phyloP scores from a whole-genome alignment of 2,113 vertebrate genomes.

The Anhinga rufa region DNA sequence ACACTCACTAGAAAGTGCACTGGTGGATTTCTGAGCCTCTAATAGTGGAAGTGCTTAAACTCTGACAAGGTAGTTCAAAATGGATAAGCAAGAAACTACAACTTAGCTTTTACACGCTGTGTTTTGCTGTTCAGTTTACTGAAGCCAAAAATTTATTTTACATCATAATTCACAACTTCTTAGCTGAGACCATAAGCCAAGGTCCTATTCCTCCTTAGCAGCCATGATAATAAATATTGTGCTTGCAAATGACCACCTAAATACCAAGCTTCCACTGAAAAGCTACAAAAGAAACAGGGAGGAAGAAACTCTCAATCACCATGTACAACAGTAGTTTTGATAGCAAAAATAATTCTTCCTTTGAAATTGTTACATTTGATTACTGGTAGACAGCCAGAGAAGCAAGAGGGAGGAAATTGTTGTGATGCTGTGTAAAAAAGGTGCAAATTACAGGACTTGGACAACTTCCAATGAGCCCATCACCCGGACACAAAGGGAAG shows the following conservation, averaged over 20 bases:
- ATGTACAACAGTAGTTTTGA: background rate
- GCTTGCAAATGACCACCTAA: background rate
- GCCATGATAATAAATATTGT: background rate
- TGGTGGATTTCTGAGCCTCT: background rate
- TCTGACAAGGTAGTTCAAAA: background rate
- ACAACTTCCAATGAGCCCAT: rapidly evolving
- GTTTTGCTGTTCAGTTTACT: background rate
- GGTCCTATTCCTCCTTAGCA: background rate
- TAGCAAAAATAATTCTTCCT: background rate
- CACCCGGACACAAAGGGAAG: background rate
- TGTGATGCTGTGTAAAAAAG: background rate
- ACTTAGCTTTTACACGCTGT: background rate
- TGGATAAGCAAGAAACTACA: background rate
- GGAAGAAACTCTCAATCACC: background rate
- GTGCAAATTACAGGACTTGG: background rate
- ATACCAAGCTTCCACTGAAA: background rate
- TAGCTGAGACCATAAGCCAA: background rate
- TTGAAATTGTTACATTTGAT: background rate
- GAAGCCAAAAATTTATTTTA: background rate
- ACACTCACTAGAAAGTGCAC: background rate
- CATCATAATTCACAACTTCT: background rate
- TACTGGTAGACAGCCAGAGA: background rate
- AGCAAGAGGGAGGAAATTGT: background rate
- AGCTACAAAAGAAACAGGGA: background rate
- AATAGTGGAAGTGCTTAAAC: background rate